Base-by-base conservation (phyloP, 53 echinoderm and acorn worm species). In the Crossaster papposus region DNA sequence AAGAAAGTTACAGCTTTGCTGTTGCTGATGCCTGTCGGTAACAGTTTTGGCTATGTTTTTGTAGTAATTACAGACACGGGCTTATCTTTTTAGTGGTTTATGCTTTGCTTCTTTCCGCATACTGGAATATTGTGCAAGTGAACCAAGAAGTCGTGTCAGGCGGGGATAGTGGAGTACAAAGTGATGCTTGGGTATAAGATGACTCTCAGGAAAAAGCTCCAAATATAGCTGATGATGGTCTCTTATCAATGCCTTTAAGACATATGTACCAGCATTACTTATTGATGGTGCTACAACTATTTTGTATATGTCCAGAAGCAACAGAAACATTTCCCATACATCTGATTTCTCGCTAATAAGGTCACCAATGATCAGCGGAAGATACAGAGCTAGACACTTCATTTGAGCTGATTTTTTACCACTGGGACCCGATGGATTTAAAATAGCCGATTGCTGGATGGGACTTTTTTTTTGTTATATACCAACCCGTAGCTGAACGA, bases 131-230 rank as follows among this genome's bases (percentile, higher is more conserved):
- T 91, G 89, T 28, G 12, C 50, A 10, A 93, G 58, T 30, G 93
- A 91, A 2, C 93, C 75, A 17, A 81, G 36, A 9, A 64, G 28
- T 79, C 63, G 23, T 44, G 77, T 90, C 1, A 76, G 36, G 23
- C 74, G 30, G 14, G 83, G 72, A 51, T 94, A 94, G 54, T 94
- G 94, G 12, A 77, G 17, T 82, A 94, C 13, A 72, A 85, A 85
- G 65, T 94, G 94, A 55, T 92, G 92, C 33, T 94, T 94, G 8
- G 92, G 94, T 11, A 89, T 90, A 11, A 94, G 79, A 82, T 94
- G 85, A 13, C 81, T 30, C 12, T 70, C 63, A 20, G 81, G 92
- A 78, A 92, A 92, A 14, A 92, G 80, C 63, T 92, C 53, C 37
- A 94, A 70, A 72, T 54, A 92, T 2, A 92, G 79, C 38, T 70